Percentiles rank a stretch among this genome's conserved stretches.
Evolutionary conservation across 2,797 vertebrate genomes (phyloP).

Genomic region (Acropternis orthonyx): DNA sequence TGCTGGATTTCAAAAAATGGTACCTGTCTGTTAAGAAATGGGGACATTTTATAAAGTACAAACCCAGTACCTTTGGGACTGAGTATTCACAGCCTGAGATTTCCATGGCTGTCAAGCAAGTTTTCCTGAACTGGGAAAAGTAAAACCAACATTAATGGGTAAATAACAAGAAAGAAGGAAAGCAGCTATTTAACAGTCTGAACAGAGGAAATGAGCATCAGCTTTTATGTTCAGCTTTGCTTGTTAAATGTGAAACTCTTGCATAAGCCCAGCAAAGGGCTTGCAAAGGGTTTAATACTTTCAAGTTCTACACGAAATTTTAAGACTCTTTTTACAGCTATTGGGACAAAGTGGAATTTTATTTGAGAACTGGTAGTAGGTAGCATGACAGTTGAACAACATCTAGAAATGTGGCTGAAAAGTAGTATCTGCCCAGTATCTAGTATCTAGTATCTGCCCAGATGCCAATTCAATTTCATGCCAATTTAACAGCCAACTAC

Average conservation of each 20-base stretch:
- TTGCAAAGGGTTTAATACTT: background rate
- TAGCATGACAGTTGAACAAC: background rate
- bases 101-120: background rate
- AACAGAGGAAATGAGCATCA: background rate
- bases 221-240: background rate
- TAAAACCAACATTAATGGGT: background rate
- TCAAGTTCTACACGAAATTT: background rate
- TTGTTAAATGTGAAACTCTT: background rate
- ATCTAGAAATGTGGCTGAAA: background rate
- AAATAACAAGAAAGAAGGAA: background rate
- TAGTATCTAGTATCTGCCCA: background rate
- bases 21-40: rapidly evolving
- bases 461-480: background rate
- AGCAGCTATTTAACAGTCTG: background rate
- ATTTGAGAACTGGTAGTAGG: background rate
- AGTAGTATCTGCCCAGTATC: background rate
- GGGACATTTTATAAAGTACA: background rate
- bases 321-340: background rate
- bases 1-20: background rate
- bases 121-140: background rate
- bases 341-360: background rate
- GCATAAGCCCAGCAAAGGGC: background rate
- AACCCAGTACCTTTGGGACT: background rate
- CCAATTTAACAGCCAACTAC: background rate
- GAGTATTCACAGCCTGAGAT: background rate